Percentiles rank a stretch among this genome's conserved stretches.
Conservation (phyloP, 2,888 invertebrate genomes). For the Tetragnatha montana region DNA sequence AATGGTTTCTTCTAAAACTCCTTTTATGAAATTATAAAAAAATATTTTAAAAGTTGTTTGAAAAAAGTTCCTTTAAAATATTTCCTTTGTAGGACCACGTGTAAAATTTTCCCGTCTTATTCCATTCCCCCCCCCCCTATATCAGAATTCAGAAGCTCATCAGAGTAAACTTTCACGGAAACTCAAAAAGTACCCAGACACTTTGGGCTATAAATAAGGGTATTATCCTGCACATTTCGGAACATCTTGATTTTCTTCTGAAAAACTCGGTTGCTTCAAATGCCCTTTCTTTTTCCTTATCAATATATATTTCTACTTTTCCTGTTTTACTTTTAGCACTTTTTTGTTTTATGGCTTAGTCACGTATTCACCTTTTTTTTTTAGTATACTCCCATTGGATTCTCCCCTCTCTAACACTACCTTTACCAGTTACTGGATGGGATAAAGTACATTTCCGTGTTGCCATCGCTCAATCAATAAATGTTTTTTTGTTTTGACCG, state of each 20-base stretch:
- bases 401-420: conserved; percentile 18
- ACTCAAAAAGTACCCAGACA: neutral
- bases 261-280: neutral
- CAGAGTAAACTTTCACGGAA: neutral
- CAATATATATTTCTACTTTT: conserved; percentile 37
- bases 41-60: too few relatives aligned
- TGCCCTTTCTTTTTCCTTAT: neutral
- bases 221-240: neutral
- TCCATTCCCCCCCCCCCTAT: too few relatives aligned
- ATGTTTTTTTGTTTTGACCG: conserved; percentile 66
- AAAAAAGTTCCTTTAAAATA: too few relatives aligned
- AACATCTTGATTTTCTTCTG: neutral
- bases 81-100: too few relatives aligned
- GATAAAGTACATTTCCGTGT: conserved; percentile 68
- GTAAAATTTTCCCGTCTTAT: too few relatives aligned
- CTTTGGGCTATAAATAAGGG: neutral
- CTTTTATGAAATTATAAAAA: too few relatives aligned
- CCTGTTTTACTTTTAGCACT: conserved; percentile 20
- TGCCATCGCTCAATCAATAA: conserved; percentile 68
- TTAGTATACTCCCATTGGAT: neutral
- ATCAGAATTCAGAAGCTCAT: neutral
- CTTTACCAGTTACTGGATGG: conserved; percentile 44
- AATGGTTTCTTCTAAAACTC: too few relatives aligned
- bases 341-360: conserved; percentile 37
- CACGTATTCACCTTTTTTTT: conserved; percentile 46